phyloP scores from a whole-genome alignment of 2,888 invertebrate genomes.

The Drosophila antonietae region DNA sequence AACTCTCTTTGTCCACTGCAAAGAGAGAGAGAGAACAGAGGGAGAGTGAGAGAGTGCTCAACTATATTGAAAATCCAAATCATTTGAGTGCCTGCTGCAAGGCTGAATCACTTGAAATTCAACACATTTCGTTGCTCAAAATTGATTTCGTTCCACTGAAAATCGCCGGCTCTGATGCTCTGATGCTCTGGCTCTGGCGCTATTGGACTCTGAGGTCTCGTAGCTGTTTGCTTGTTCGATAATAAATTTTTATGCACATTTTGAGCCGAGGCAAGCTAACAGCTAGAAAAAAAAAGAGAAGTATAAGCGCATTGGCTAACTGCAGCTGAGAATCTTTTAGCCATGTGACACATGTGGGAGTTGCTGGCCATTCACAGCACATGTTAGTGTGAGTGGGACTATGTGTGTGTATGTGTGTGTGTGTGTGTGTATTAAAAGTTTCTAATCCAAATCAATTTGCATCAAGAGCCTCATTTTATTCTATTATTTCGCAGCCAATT shows the following conservation, averaged over 20 bases:
- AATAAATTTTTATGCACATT: conserved; percentile 69
- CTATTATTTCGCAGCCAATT: conserved; percentile 82
- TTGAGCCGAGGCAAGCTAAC: conserved; percentile 43
- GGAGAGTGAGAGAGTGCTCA: background rate
- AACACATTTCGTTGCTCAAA: conserved; percentile 26
- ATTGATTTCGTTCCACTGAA: conserved; percentile 45
- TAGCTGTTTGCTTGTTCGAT: conserved; percentile 22
- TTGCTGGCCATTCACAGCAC: conserved; percentile 17
- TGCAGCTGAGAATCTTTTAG: conserved; percentile 37
- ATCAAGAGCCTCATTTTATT: conserved; percentile 83
- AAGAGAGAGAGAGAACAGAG: background rate
- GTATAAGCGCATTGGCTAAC: conserved; percentile 13
- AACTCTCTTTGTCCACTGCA: background rate
- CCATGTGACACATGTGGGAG: conserved; percentile 45
- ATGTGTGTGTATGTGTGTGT: conserved; percentile 9
- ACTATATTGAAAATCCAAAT: conserved; percentile 6
- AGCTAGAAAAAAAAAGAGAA: conserved; percentile 15
- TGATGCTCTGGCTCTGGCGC: background rate
- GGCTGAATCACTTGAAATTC: conserved; percentile 23
- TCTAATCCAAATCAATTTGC: conserved; percentile 84
- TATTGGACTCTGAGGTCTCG: conserved; percentile 26
- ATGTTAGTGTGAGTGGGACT: background rate
- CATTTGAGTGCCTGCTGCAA: conserved; percentile 6
- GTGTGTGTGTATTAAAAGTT: conserved; percentile 64
- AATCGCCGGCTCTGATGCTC: background rate